Conservation (phyloP, 2,797 vertebrate species). For the Acanthurus leucopareius region DNA sequence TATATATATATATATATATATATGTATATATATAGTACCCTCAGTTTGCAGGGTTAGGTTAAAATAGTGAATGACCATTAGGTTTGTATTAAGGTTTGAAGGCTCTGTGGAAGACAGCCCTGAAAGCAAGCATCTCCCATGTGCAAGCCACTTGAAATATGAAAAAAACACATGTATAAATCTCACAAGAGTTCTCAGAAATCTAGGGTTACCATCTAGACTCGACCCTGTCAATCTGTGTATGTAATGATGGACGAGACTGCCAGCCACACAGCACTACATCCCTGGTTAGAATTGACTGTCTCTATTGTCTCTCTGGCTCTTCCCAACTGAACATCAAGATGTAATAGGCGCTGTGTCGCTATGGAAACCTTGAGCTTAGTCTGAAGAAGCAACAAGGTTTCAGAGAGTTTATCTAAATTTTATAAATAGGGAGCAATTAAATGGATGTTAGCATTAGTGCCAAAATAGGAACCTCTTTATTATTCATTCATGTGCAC, state of each 20-base stretch:
- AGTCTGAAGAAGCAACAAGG: constrained; percentile 57
- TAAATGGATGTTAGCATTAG: constrained; percentile 63
- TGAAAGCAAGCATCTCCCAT: too few relatives aligned
- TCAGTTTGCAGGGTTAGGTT: too few relatives aligned
- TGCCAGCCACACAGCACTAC: not conserved
- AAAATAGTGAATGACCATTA: too few relatives aligned
- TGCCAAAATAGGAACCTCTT: constrained; percentile 53
- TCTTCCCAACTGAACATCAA: constrained; percentile 41
- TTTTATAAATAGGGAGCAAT: constrained; percentile 75
- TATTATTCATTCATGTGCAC: constrained; percentile 49
- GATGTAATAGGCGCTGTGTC: constrained; percentile 63
- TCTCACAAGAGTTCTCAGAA: too few relatives aligned
- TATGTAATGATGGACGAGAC: not conserved
- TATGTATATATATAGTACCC: too few relatives aligned
- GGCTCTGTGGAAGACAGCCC: too few relatives aligned
- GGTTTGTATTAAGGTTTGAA: too few relatives aligned
- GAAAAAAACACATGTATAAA: too few relatives aligned
- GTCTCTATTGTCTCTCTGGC: constrained; percentile 39
- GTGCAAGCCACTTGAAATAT: too few relatives aligned
- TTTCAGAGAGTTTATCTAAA: constrained; percentile 71
- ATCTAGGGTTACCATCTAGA: too few relatives aligned
- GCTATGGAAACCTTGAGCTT: constrained; percentile 78
- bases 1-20: too few relatives aligned
- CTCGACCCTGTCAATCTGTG: not conserved
- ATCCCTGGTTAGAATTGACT: constrained; percentile 21